Evolutionary conservation across 1,140 invertebrate genomes (phyloP).

Genomic region (Caenorhabditis remanei): DNA sequence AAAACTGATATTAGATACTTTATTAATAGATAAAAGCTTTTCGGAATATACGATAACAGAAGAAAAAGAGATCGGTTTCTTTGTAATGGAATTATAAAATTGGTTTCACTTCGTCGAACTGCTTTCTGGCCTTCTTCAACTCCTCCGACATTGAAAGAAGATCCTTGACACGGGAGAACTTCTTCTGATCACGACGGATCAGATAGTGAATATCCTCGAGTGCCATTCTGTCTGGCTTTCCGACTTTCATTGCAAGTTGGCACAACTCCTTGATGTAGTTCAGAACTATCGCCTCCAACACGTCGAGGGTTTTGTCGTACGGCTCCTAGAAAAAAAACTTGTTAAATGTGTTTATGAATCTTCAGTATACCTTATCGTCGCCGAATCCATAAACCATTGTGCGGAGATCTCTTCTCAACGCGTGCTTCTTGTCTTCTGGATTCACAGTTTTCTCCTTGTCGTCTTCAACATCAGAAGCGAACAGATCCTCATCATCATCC

Average conservation of each 20-base stretch:
- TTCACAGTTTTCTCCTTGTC: slow-evolving; percentile 11
- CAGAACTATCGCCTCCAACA: slow-evolving; percentile 96
- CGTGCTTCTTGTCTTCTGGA: slow-evolving; percentile 57
- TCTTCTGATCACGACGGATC: slow-evolving; percentile 94
- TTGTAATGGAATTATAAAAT: slow-evolving; percentile 52
- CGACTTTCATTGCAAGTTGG: slow-evolving; percentile 94
- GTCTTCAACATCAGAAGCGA: slow-evolving; percentile 25
- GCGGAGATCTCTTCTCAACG: slow-evolving; percentile 80
- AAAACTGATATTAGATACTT: no score
- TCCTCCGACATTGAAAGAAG: slow-evolving; percentile 98
- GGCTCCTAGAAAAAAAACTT: slow-evolving; percentile 85
- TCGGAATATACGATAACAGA: no score
- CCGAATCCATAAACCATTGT: slow-evolving; percentile 99
- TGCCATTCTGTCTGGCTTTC: slow-evolving; percentile 90
- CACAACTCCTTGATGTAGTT: slow-evolving; percentile 90
- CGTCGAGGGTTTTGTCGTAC: slow-evolving; percentile 97
- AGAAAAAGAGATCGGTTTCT: not conserved
- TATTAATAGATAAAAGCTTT: no score
- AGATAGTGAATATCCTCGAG: slow-evolving; percentile 98
- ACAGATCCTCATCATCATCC: slow-evolving; percentile 46
- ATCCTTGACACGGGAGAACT: slow-evolving; percentile 97
- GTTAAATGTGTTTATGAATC: not conserved
- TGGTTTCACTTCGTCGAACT: slow-evolving; percentile 96
- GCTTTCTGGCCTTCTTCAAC: slow-evolving; percentile 96
- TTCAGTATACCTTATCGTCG: slow-evolving; percentile 84